Conservation (phyloP, 2,888 invertebrate species). For the Dorcus hopei region DNA sequence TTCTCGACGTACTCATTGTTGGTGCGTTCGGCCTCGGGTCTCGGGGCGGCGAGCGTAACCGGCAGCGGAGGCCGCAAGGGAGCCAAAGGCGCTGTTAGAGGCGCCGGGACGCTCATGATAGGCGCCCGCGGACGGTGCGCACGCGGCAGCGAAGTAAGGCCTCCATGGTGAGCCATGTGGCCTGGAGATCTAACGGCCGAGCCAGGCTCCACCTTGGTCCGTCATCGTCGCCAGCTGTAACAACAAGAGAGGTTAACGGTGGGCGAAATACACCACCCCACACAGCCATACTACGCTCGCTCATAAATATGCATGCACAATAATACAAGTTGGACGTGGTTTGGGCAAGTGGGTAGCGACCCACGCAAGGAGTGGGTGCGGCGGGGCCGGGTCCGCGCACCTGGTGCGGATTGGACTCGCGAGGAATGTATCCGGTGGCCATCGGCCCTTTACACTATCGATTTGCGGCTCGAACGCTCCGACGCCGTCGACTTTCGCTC, state of each 20-base stretch:
- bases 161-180: constrained; percentile 76
- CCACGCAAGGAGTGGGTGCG: constrained; percentile 42
- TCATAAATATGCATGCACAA: constrained; percentile 45
- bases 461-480: not conserved
- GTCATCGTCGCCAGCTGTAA: constrained; percentile 66
- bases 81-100: constrained; percentile 55
- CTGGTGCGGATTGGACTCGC: constrained; percentile 25
- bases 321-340: constrained; percentile 39
- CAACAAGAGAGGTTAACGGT: constrained; percentile 22
- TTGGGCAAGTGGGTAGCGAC: constrained; percentile 39
- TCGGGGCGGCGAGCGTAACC: constrained; percentile 64
- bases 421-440: constrained; percentile 7
- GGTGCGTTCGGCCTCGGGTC: constrained; percentile 82
- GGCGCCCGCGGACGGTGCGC: constrained; percentile 59
- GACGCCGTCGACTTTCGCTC: not conserved
- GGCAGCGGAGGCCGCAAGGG: constrained; percentile 49
- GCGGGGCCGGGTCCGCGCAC: constrained; percentile 31
- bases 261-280: constrained; percentile 34
- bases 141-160: constrained; percentile 68
- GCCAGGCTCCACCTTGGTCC: constrained; percentile 64
- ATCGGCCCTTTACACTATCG: constrained; percentile 1
- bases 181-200: constrained; percentile 56
- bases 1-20: constrained; percentile 94
- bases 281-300: constrained; percentile 32
- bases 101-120: constrained; percentile 53